Percentiles rank a stretch among this genome's conserved stretches.
These are phyloP conservation scores for Tetraneura akinire DNA, from an alignment of 1,140 invertebrate species.

Conservation along the genomic window DNA sequence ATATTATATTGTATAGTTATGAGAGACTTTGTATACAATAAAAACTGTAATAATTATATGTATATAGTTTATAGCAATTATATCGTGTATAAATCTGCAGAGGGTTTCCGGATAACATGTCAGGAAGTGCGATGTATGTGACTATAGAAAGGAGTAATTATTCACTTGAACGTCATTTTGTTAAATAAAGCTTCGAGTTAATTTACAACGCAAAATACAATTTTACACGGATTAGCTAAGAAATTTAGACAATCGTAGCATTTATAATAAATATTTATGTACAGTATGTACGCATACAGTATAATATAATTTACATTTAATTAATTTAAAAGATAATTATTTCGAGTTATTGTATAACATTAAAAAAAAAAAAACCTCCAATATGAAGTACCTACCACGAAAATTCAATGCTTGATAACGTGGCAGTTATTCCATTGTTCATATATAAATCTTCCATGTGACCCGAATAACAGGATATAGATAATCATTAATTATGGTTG, in stretches of 20 bases:
- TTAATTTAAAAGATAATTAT: not conserved
- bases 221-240: not conserved
- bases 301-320: not conserved
- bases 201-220: not conserved
- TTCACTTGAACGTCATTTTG: conserved; percentile 36
- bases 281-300: not conserved
- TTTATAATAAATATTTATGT: not conserved
- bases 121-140: conserved; percentile 12
- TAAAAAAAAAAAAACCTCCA: not conserved
- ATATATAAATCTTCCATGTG: too few relatives aligned
- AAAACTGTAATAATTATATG: conserved; percentile 11
- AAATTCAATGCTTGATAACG: too few relatives aligned
- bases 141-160: conserved; percentile 17
- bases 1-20: not conserved
- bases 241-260: not conserved
- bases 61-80: not conserved
- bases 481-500: too few relatives aligned
- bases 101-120: conserved; percentile 6
- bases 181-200: conserved; percentile 32
- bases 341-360: not conserved
- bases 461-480: too few relatives aligned
- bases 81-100: not conserved
- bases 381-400: too few relatives aligned
- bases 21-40: not conserved
- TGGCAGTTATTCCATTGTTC: too few relatives aligned